Evolutionary conservation across 2,888 invertebrate genomes (phyloP), one percentile per base, ranked within the genome.

Genomic region (Capitulum mitella): DNA sequence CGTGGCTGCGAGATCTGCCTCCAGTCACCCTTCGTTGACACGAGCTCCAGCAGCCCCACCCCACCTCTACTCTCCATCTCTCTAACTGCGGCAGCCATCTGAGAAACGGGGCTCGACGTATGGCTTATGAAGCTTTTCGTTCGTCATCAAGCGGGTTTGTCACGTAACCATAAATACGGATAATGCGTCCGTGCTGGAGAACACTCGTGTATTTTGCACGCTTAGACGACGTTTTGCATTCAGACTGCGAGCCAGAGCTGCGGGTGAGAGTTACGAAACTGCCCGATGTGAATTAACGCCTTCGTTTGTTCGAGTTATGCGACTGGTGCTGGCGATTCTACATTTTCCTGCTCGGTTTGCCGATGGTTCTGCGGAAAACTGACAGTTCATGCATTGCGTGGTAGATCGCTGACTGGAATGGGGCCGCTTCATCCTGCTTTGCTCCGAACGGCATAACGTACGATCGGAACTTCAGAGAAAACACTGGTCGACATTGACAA

Each of bases 131-230:
- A 19, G 19, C 64, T 32, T 16, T 14, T 64, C 64, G 5, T 19
- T 19, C 19, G 64, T 29, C 64, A 34, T 64, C 64, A 32, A 19
- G 34, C 32, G 34, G 29, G 29, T 29, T 10, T 32, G 64, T 64
- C 64, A 64, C 64, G 64, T 64, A 34, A 34, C 64, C 64, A 64
- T 64, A 64, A 29, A 64, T 64, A 64, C 16, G 64, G 64, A 64
- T 64, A 64, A 64, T 34, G 64, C 16, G 19, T 3, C 34, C 19
- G 16, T 34, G 3, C 64, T 64, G 64, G 64, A 34, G 19, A 64
- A 34, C 19, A 19, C 29, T 1, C 64, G 29, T 58, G 58, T 29
- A 58, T 58, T 58, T n/a, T n/a, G 3, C 58, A 3, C 0, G 29
- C 32, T 64, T 32, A 19, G 3, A 19, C 19, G 19, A 14, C 34